These are phyloP conservation scores for Aphaenogaster rudis DNA, from an alignment of 1,140 invertebrate species.

Conservation along the genomic window DNA sequence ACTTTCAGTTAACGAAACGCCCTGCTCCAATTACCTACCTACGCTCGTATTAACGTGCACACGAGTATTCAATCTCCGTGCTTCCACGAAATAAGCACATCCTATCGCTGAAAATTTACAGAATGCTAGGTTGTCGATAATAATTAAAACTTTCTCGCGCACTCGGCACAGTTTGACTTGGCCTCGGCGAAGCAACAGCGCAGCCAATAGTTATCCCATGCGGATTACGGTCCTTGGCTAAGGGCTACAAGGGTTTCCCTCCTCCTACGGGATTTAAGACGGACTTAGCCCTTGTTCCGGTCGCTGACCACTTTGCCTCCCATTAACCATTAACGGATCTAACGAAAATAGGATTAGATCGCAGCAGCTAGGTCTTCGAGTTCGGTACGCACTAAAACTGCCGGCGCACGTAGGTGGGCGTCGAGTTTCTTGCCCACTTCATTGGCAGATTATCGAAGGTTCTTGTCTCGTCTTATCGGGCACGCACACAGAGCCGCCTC, in stretches of 20 bases:
- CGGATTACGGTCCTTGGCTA: conserved; percentile 84
- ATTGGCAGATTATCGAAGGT: conserved; percentile 67
- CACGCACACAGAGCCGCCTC: conserved; percentile 11
- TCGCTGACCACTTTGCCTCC: conserved; percentile 86
- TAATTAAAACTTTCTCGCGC: conserved; percentile 66
- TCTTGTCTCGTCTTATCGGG: conserved; percentile 60
- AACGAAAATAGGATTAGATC: conserved; percentile 86
- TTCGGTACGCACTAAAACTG: conserved; percentile 68
- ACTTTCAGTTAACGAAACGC: not conserved
- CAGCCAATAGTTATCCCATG: conserved; percentile 85
- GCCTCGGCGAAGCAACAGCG: conserved; percentile 62
- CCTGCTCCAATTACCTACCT: not conserved
- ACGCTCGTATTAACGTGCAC: not conserved
- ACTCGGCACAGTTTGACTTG: conserved; percentile 61
- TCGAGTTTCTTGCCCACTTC: conserved; percentile 70
- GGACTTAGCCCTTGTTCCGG: conserved; percentile 87
- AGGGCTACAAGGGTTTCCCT: conserved; percentile 80
- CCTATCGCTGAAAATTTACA: conserved; percentile 32
- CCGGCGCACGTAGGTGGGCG: conserved; percentile 54
- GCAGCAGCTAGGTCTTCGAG: conserved; percentile 60
- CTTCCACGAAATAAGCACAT: conserved; percentile 39
- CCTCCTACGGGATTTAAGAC: conserved; percentile 85
- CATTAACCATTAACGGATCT: conserved; percentile 88
- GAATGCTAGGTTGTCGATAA: conserved; percentile 38
- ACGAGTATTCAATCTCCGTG: not conserved